Conservation (phyloP, 2,797 vertebrate genomes). For the Notamacropus eugenii region DNA sequence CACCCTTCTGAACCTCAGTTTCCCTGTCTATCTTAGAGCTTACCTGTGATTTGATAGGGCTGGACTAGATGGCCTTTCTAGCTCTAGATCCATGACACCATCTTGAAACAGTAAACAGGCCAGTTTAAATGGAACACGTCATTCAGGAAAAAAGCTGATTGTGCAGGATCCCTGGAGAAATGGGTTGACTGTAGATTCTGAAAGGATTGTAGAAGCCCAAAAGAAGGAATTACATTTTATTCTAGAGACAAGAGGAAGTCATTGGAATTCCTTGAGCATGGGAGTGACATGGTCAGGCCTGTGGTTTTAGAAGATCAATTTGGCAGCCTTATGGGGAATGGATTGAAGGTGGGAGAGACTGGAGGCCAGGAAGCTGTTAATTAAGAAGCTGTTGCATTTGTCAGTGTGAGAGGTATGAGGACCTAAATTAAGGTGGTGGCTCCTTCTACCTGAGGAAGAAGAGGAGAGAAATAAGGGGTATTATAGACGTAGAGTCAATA, state of each 20-base stretch:
- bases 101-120: background rate
- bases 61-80: background rate
- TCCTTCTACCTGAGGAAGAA: background rate
- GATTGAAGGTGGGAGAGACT: background rate
- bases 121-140: background rate
- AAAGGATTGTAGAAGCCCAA: background rate
- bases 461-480: background rate
- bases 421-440: background rate
- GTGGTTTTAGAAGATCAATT: background rate
- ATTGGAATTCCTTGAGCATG: background rate
- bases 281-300: background rate
- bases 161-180: background rate
- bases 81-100: background rate
- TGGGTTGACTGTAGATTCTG: background rate
- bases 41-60: too few relatives aligned
- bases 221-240: background rate
- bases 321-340: background rate
- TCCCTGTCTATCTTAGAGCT: background rate
- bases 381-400: background rate
- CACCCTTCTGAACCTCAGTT: background rate
- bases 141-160: background rate
- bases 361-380: background rate
- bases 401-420: background rate
- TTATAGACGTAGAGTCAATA: background rate
- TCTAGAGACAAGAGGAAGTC: background rate